These are phyloP conservation scores for Otus scops DNA, from an alignment of 2,797 vertebrate genomes.

Conservation along the genomic window DNA sequence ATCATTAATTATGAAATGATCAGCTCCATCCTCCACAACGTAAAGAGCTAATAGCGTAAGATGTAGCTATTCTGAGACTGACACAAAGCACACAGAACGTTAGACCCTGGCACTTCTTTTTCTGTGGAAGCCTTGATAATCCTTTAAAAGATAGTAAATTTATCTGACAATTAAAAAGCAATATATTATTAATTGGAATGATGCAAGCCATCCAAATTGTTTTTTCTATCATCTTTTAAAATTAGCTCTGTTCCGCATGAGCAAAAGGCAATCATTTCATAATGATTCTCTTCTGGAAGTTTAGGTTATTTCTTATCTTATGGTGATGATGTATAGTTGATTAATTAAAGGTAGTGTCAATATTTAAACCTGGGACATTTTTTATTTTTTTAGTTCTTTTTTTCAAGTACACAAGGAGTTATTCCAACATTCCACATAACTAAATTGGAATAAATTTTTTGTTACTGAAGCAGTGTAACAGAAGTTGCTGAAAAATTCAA, in stretches of 20 bases:
- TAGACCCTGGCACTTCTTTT: neutral
- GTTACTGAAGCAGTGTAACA: neutral
- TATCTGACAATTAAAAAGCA: neutral
- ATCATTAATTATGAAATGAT: neutral
- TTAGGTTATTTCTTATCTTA: neutral
- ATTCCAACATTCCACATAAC: neutral
- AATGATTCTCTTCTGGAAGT: neutral
- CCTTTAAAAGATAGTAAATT: neutral
- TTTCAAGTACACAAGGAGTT: neutral
- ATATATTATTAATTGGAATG: neutral
- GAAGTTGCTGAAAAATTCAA: neutral
- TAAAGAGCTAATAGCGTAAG: neutral
- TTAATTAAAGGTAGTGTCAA: neutral
- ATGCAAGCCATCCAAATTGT: neutral
- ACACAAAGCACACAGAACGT: neutral
- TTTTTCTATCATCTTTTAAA: neutral
- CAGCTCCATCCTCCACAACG: neutral
- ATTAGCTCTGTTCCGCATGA: neutral
- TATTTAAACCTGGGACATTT: neutral
- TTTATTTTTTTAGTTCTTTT: neutral
- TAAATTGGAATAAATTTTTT: neutral
- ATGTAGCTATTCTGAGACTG: neutral
- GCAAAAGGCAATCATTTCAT: neutral
- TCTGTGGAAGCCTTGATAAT: neutral
- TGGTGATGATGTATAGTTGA: neutral